Evolutionary conservation across 2,113 vertebrate genomes (phyloP).

Genomic region (Carassius auratus): DNA sequence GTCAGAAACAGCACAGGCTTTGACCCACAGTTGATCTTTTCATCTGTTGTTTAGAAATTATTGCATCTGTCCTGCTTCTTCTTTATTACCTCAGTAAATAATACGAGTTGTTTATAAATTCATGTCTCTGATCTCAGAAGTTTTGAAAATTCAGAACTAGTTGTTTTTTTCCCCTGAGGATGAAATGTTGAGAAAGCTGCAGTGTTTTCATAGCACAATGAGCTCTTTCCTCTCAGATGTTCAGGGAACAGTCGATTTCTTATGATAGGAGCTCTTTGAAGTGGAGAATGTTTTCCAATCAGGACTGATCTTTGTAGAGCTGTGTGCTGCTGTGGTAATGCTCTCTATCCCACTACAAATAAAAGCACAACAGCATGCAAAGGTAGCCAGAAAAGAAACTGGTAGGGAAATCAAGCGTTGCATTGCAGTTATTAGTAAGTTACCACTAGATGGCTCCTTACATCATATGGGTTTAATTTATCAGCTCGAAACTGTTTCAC

Average conservation of each 20-base stretch:
- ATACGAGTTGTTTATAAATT: neutral
- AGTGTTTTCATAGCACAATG: neutral
- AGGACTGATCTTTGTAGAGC: neutral
- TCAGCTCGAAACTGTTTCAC: neutral
- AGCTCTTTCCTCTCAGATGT: neutral
- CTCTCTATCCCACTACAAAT: neutral
- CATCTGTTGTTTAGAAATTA: neutral
- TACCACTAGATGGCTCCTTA: constrained; percentile 14
- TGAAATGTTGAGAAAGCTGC: neutral
- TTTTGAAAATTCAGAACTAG: neutral
- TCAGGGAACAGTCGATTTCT: neutral
- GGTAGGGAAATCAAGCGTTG: neutral
- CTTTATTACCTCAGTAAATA: neutral
- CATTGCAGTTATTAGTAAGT: neutral
- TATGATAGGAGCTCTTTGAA: neutral
- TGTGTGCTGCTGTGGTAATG: neutral
- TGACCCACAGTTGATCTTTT: neutral
- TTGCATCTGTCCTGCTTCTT: neutral
- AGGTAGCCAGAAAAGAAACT: neutral
- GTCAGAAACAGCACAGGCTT: neutral
- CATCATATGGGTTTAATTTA: neutral
- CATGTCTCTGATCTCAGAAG: neutral
- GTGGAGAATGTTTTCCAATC: neutral
- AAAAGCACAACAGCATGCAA: neutral
- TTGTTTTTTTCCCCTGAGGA: neutral